Evolutionary conservation across 2,797 vertebrate genomes (phyloP), one percentile per base, ranked within the genome.

Genomic region (Sebastes steindachneri): DNA sequence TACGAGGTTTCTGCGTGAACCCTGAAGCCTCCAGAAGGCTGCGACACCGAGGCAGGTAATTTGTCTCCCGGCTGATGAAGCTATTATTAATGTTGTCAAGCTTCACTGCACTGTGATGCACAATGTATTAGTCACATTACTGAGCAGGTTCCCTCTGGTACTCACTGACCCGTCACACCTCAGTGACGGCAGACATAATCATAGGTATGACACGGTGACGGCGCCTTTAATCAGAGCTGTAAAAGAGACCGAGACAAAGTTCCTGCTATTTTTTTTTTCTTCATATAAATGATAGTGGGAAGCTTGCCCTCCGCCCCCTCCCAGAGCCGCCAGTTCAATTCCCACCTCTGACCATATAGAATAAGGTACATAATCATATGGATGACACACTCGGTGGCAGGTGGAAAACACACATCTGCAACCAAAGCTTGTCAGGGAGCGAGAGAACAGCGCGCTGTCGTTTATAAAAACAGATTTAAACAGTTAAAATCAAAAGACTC

Each of bases 21-120:
- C 29, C 4, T 1, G 9, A 58, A 4, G 31, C 51, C 54, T 79
- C 7, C 48, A 9, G 73, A 26, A 26, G 53, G 73, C 64, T 29
- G 71, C 10, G 35, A 19, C 73, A 74, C 33, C 0, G 26, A 75
- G 66, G 65, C 72, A 68, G 85, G 19, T 77, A 58, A 74, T 83
- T 74, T 74, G 60, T 71, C 82, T 73, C 21, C 67, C 23, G 77
- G 25, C 60, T 55, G 84, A 79, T 55, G 65, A 78, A 63, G 77
- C 86, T 86, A 73, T 90, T 88, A 90, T 85, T 89, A 90, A 87
- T 89, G 86, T 92, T 87, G 87, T 85, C 88, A 83, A 86, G 89
- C 87, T 82, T 74, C 74, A 54, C 33, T 15, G 65, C 80, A 8
- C 83, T 37, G 75, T 48, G 79, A 86, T 73, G 79, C 73, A 60